Conservation (phyloP, 2,113 vertebrate species). For the Sinocyclocheilus maitianheensis region DNA sequence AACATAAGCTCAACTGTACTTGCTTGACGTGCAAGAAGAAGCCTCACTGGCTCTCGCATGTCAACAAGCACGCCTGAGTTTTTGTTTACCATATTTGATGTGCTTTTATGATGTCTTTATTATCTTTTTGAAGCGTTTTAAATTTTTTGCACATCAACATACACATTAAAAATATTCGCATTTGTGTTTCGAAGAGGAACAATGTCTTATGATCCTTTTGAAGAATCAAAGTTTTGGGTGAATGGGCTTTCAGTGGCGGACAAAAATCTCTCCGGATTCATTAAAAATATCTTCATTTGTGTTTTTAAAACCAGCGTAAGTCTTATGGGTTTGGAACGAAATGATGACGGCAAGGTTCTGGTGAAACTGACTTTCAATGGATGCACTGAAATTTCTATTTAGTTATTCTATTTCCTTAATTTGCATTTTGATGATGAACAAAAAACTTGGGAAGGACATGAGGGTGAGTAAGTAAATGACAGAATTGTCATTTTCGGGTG, state of each 20-base stretch:
- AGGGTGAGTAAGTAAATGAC: too few species aligned
- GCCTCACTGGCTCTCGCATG: neutral
- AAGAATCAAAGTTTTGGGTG: neutral
- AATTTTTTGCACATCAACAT: neutral
- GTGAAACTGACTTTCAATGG: too few species aligned
- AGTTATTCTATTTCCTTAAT: too few species aligned
- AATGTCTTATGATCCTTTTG: too few species aligned
- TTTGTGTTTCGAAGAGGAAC: too few species aligned
- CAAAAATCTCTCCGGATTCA: neutral
- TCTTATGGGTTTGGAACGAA: neutral
- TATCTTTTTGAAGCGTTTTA: neutral
- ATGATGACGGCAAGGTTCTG: neutral
- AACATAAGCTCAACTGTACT: neutral
- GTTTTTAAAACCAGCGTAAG: neutral
- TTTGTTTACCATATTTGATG: neutral
- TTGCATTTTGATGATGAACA: too few species aligned
- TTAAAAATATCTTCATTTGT: neutral
- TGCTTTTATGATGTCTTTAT: neutral
- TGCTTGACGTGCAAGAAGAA: neutral
- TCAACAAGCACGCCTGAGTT: neutral
- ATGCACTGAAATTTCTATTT: too few species aligned
- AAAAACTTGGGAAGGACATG: too few species aligned
- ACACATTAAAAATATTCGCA: too few species aligned
- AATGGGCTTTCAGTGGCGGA: neutral
- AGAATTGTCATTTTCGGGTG: too few species aligned